Percentiles rank a stretch among this genome's conserved stretches.
Conservation (phyloP, 2,888 invertebrate species). For the Congeria kusceri region DNA sequence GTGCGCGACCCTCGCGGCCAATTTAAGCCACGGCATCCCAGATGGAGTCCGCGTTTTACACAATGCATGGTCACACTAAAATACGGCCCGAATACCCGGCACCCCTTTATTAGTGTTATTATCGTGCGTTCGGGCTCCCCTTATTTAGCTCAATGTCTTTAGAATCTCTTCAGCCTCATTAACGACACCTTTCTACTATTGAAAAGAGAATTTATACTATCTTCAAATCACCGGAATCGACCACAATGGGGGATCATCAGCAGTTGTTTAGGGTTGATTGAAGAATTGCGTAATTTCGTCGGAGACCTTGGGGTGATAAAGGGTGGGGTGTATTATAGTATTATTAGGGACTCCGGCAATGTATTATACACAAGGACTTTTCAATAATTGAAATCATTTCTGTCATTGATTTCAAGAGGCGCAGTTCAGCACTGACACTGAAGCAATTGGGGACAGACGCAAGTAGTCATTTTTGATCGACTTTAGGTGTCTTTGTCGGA, state of each 20-base stretch:
- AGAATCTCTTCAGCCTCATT: slow-evolving; percentile 1
- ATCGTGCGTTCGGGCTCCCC: background rate
- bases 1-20: background rate
- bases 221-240: background rate
- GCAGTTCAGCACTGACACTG: slow-evolving; percentile 20
- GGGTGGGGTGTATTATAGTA: slow-evolving; percentile 33
- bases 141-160: slow-evolving; percentile 1
- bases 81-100: background rate
- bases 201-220: slow-evolving; percentile 7
- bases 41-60: slow-evolving; percentile 2
- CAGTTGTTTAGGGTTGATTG: background rate
- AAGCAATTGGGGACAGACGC: no score
- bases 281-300: background rate
- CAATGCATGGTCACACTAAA: slow-evolving; percentile 1
- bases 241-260: background rate
- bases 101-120: slow-evolving; percentile 3
- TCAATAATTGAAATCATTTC: slow-evolving; percentile 38
- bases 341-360: slow-evolving; percentile 40
- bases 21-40: background rate
- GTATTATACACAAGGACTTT: slow-evolving; percentile 15
- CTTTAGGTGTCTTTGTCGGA: no score
- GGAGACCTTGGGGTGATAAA: background rate
- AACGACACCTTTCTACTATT: background rate
- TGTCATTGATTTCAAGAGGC: slow-evolving; percentile 31
- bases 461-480: no score